phyloP scores from a whole-genome alignment of 2,113 vertebrate species.

The Gambusia holbrooki region DNA sequence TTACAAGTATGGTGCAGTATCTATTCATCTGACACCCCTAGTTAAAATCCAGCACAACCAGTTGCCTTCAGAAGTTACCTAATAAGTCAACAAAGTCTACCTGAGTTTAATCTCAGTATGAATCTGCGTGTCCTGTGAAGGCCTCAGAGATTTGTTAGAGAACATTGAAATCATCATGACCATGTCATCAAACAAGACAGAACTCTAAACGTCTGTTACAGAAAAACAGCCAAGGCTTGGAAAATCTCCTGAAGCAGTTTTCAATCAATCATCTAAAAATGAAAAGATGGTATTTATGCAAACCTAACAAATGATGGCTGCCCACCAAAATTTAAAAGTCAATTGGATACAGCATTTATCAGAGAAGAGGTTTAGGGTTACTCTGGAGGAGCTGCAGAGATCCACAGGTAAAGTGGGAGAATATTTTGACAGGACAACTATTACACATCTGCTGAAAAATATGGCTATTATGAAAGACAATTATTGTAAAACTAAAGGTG shows the following conservation, averaged over 20 bases:
- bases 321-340: background rate
- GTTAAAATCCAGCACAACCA: no score
- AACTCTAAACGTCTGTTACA: background rate
- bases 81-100: no score
- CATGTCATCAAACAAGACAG: no score
- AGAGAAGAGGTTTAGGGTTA: background rate
- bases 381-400: no score
- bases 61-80: no score
- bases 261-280: background rate
- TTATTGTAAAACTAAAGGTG: background rate
- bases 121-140: background rate
- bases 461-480: background rate
- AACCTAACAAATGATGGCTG: background rate
- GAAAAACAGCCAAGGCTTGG: background rate
- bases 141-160: background rate
- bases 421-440: background rate
- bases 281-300: background rate
- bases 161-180: background rate
- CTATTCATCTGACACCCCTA: no score
- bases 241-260: background rate
- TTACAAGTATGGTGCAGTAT: no score
- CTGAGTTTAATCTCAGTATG: background rate
- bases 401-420: no score
- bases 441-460: background rate
- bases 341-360: background rate